Evolutionary conservation across 2,113 vertebrate species (phyloP).

Genomic region (Callaeas wilsoni): DNA sequence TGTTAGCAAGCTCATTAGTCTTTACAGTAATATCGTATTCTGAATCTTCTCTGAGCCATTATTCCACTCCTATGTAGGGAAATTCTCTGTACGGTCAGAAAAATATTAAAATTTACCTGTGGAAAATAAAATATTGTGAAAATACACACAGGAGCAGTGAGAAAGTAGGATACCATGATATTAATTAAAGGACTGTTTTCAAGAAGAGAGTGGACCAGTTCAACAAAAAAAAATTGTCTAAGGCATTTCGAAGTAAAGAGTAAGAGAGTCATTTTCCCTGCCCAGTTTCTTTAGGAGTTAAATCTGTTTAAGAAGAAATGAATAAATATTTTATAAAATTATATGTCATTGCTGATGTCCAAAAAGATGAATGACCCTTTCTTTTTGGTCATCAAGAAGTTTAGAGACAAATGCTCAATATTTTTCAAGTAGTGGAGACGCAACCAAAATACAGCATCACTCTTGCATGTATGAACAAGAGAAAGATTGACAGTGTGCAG

Average conservation of each 20-base stretch:
- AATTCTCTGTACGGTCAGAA: background rate
- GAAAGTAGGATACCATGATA: background rate
- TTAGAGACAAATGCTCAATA: background rate
- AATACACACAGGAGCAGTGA: background rate
- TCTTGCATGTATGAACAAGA: background rate
- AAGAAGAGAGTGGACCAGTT: background rate
- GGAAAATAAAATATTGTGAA: background rate
- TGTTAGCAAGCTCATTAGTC: background rate
- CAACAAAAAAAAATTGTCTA: background rate
- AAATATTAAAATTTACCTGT: background rate
- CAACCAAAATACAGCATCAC: background rate
- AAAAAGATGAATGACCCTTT: background rate
- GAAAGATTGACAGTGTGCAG: background rate
- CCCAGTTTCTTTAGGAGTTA: background rate
- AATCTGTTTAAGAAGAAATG: background rate
- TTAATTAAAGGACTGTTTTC: background rate
- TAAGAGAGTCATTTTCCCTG: background rate
- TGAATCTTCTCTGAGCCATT: background rate
- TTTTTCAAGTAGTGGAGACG: background rate
- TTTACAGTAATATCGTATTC: background rate
- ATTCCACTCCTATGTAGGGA: background rate
- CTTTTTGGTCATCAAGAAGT: background rate
- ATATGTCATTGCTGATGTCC: background rate
- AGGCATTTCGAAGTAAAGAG: background rate
- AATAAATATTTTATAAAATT: background rate